phyloP scores from a whole-genome alignment of 2,797 vertebrate genomes.

The Leptoclinus maculatus region DNA sequence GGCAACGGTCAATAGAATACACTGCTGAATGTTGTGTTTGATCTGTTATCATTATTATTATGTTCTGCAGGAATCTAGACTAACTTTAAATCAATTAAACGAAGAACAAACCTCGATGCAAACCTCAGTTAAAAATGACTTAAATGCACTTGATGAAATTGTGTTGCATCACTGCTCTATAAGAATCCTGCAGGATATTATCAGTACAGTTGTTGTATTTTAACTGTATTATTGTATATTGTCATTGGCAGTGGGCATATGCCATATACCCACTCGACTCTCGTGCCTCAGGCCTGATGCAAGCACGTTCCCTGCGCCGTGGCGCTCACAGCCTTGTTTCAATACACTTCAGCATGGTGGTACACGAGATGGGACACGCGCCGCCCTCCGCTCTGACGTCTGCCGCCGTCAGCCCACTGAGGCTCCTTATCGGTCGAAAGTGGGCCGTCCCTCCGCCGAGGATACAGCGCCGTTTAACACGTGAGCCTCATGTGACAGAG shows the following conservation, averaged over 20 bases:
- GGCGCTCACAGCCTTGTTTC: conserved; percentile 67
- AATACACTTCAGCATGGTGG: conserved; percentile 80
- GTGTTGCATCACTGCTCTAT: too few species aligned
- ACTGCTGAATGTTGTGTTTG: neutral
- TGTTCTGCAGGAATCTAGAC: neutral
- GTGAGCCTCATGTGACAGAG: conserved; percentile 97
- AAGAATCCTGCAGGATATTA: neutral
- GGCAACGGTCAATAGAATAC: neutral
- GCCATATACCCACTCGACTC: neutral
- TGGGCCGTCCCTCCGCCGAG: conserved; percentile 70
- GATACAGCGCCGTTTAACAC: conserved; percentile 89
- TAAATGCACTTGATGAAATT: neutral
- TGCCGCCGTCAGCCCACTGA: conserved; percentile 56
- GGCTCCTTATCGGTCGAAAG: conserved; percentile 52
- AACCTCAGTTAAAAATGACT: neutral
- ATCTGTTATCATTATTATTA: neutral
- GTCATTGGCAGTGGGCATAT: neutral
- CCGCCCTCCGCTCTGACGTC: conserved; percentile 71
- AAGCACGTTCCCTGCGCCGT: conserved; percentile 52
- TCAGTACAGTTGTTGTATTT: too few species aligned
- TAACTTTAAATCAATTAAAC: neutral
- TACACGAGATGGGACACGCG: conserved; percentile 78
- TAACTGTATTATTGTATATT: neutral
- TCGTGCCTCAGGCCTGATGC: conserved; percentile 6
- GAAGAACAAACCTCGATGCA: neutral